Base-by-base conservation (phyloP, 37 sponge, comb jelly and placozoan genomes). In the Beroe ovata region DNA sequence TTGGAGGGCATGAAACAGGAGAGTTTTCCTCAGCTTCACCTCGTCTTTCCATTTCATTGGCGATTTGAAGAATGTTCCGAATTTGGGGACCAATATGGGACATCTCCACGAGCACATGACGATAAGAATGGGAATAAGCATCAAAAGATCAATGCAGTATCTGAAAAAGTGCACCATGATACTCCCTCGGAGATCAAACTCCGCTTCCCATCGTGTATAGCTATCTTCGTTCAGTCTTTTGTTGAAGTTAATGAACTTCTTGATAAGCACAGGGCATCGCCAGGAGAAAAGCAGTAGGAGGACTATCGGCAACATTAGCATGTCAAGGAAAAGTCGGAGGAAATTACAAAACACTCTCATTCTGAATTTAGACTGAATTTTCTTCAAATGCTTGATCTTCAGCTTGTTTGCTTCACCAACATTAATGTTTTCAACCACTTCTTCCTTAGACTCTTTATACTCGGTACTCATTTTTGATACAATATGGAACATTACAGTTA, bases 51-150 rank as follows among this genome's bases (percentile, higher is more conserved):
- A 54, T 28, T 77, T 42, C 84, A 42, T 77, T 18, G 6, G 21
- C 0, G 84, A 40, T 19, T 16, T 77, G 84, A 77, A 42, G 47
- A 77, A 77, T 35, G 28, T 38, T 36, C 41, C 22, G 25, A 77
- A 77, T 26, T 77, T 77, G 39, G 41, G 42, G 54, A 77, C 21
- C 28, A 77, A 26, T n/a, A 77, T 42, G 8, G 84, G 84, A 20
- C 16, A 77, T 23, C 84, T 77, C 84, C 84, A 77, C 0, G 84
- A 77, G 54, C 84, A 77, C 4, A 77, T n/a, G 39, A 77, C 84
- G 1, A 77, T 40, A 14, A 41, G 28, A 40, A 77, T 77, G 54
- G 84, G 84, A 22, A 77, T 29, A 1, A 77, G 47, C 26, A 36
- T 77, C 11, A 29, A 25, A n/a, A 77, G 84, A 77, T 77, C 84